Evolutionary conservation across 2,113 vertebrate genomes (phyloP).

Genomic region (Cranoglanis bouderius): DNA sequence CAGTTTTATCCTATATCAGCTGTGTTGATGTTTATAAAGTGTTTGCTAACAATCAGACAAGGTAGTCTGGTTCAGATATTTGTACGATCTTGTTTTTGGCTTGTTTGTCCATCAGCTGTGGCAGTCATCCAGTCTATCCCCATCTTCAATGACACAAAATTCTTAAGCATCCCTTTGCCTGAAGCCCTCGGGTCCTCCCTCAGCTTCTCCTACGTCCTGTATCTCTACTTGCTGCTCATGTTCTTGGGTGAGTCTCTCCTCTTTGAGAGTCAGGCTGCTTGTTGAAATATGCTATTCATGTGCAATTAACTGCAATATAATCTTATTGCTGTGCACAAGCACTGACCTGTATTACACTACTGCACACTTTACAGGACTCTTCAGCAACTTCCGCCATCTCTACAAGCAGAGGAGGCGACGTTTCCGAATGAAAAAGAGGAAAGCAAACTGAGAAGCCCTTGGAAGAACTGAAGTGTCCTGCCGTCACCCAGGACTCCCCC

Average conservation of each 20-base stretch:
- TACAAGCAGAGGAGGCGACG: conserved; percentile 88
- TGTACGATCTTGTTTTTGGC: background rate
- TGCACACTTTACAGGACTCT: conserved; percentile 72
- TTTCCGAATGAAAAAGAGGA: conserved; percentile 86
- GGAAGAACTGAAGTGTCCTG: conserved; percentile 25
- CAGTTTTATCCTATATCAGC: background rate
- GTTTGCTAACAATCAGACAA: background rate
- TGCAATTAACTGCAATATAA: background rate
- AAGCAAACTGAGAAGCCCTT: conserved; percentile 76
- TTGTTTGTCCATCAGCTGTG: conserved; percentile 73
- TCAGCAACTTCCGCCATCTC: conserved; percentile 87
- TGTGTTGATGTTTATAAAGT: background rate
- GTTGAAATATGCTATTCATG: background rate
- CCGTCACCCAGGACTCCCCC: background rate
- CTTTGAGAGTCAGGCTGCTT: background rate
- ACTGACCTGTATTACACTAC: background rate
- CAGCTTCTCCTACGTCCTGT: conserved; percentile 85
- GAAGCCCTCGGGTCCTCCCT: conserved; percentile 80
- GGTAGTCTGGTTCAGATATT: background rate
- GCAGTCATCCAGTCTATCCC: conserved; percentile 88
- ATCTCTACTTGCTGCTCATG: conserved; percentile 82
- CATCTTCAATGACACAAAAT: conserved; percentile 83
- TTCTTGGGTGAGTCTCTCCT: conserved; percentile 82
- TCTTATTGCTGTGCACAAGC: background rate
- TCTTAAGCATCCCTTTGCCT: conserved; percentile 85